phyloP scores from a whole-genome alignment of 2,797 vertebrate genomes.

The Anguilla anguilla region DNA sequence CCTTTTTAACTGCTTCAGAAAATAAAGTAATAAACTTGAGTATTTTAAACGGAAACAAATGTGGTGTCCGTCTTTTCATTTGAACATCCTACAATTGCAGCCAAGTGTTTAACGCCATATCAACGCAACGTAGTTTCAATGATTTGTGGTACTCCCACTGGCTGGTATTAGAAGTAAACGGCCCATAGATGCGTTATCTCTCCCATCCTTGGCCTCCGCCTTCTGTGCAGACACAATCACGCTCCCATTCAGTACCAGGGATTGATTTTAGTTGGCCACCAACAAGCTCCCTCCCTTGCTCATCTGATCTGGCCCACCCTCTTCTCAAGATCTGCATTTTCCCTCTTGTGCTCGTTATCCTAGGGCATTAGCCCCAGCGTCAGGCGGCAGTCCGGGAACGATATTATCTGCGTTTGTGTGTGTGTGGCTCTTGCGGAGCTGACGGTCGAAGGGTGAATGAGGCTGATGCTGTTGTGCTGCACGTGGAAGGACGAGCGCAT shows the following conservation, averaged over 20 bases:
- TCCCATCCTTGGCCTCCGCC: background rate
- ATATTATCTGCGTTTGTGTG: slow-evolving; percentile 56
- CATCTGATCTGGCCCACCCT: slow-evolving; percentile 52
- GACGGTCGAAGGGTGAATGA: slow-evolving; percentile 80
- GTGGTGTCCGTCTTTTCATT: slow-evolving; percentile 14
- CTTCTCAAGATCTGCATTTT: slow-evolving; percentile 58
- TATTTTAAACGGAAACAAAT: slow-evolving; percentile 45
- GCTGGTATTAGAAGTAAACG: background rate
- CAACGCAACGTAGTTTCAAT: background rate
- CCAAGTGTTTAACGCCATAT: slow-evolving; percentile 10
- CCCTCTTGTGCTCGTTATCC: slow-evolving; percentile 34
- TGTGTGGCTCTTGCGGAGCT: slow-evolving; percentile 63
- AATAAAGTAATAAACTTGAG: slow-evolving; percentile 70
- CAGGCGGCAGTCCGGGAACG: slow-evolving; percentile 47
- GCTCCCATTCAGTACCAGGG: slow-evolving; percentile 35
- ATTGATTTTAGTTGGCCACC: slow-evolving; percentile 57
- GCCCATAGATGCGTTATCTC: background rate
- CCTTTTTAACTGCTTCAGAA: slow-evolving; percentile 74
- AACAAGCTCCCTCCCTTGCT: slow-evolving; percentile 28
- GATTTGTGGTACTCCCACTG: background rate
- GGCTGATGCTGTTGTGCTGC: slow-evolving; percentile 97
- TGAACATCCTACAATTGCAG: background rate
- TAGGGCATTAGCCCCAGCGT: slow-evolving; percentile 42
- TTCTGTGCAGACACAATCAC: slow-evolving; percentile 28
- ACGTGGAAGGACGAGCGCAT: slow-evolving; percentile 97